Conservation (phyloP, 1,140 invertebrate genomes). For the Aleiodes sp. region DNA sequence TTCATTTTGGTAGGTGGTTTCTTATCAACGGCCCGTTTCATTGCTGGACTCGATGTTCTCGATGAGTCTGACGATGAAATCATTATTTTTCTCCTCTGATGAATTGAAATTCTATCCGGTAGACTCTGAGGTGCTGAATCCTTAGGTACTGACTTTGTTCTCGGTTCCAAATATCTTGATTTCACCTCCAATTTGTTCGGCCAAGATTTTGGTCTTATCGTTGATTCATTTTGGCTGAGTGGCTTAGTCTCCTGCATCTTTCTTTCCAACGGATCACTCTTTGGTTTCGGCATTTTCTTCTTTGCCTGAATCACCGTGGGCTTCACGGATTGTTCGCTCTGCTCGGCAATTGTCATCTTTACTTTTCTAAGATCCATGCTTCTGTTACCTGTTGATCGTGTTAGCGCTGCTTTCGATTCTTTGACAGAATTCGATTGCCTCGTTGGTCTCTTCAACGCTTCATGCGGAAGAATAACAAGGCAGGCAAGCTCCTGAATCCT, state of each 20-base stretch:
- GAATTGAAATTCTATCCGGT: conserved; percentile 50
- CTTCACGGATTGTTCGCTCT: conserved; percentile 57
- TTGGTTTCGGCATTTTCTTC: conserved; percentile 58
- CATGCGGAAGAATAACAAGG: conserved; percentile 65
- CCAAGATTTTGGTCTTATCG: conserved; percentile 62
- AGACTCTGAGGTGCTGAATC: conserved; percentile 42
- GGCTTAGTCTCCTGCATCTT: conserved; percentile 58
- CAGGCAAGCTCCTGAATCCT: conserved; percentile 71
- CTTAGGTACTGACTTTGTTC: conserved; percentile 55
- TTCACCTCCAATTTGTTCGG: conserved; percentile 67
- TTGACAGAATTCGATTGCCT: conserved; percentile 59
- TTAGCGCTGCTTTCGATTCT: conserved; percentile 51
- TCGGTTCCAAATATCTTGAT: conserved; percentile 69
- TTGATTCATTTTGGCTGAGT: conserved; percentile 36
- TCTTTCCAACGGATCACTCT: conserved; percentile 60
- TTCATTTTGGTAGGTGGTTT: conserved; percentile 59
- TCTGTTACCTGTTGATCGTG: conserved; percentile 48
- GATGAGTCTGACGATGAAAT: conserved; percentile 72
- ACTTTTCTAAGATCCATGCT: conserved; percentile 69
- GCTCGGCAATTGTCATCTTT: conserved; percentile 70
- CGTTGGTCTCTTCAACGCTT: conserved; percentile 54
- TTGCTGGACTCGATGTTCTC: conserved; percentile 74
- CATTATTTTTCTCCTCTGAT: conserved; percentile 60
- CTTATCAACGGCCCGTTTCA: conserved; percentile 65
- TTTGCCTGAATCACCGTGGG: conserved; percentile 48